Base-by-base conservation (phyloP, 1,140 invertebrate genomes). In the Lepidostoma basale region DNA sequence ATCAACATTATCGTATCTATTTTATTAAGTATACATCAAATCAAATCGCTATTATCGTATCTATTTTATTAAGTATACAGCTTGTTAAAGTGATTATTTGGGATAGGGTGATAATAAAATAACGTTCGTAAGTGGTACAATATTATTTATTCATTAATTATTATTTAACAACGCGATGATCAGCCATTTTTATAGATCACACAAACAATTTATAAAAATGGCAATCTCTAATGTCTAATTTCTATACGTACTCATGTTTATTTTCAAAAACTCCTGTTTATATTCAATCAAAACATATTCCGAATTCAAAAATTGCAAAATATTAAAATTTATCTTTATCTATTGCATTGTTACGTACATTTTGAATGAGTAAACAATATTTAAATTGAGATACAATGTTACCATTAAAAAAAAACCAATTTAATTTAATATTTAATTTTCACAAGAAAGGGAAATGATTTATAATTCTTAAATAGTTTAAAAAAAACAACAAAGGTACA, bases 151-250 rank as follows among this genome's bases (percentile, higher is more conserved):
- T 81, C 66, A 68, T 68, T 68, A 68, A 69, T 69, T 82, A 81
- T 83, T 82, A 82, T 82, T 82, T 83, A 83, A 83, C 81, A 83
- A 83, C 81, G 81, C 82, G 77, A 79, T 79, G 81, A 79, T 79
- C 77, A 73, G 78, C 79, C 81, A 81, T 78, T 81, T 82, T 79
- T 79, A 81, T 65, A 72, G 68, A 68, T 69, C 62, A 69, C 36
- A 25, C 62, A 64, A 72, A 64, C 66, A 76, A 75, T 77, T 76
- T 74, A 78, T 79, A 80, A 81, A 81, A 83, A 83, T 81, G 77
- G 78, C 76, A 75, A 81, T 76, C 80, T 79, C 81, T 82, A 83
- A 81, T 81, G 78, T 79, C 79, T 80, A 77, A 79, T 68, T 47
- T 64, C 70, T 72, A 72, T 68, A 66, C 66, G 70, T 72, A 72